A percentile compares a stretch with the other conserved stretches of the same genome.
Evolutionary conservation across 2,113 vertebrate genomes (phyloP).

Genomic region (Scolopax mira): DNA sequence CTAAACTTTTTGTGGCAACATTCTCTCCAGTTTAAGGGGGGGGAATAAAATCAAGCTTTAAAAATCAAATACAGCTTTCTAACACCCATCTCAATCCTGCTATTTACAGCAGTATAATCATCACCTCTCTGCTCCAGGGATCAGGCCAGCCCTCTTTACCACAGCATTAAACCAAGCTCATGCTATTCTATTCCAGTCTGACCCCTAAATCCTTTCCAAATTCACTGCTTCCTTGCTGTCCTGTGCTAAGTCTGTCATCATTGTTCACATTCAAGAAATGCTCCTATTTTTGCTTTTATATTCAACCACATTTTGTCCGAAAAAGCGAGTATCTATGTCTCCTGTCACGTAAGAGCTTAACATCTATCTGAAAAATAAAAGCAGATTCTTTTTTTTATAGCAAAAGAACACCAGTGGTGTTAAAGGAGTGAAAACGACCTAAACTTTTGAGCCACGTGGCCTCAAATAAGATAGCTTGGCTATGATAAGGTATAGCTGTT

Average conservation of each 20-base stretch:
- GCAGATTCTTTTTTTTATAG: not conserved
- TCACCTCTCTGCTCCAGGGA: not conserved
- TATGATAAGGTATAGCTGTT: not conserved
- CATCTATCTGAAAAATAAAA: not conserved
- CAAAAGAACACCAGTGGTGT: not conserved
- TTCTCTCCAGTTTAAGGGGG: not conserved
- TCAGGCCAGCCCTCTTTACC: constrained; percentile 24
- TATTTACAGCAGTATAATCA: constrained; percentile 42
- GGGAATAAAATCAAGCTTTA: not conserved
- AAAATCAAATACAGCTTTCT: not conserved
- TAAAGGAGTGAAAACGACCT: not conserved
- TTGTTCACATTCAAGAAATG: not conserved
- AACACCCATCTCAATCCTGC: not conserved
- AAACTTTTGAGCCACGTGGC: not conserved
- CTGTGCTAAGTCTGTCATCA: not conserved
- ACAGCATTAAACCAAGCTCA: constrained; percentile 35
- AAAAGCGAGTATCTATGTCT: not conserved
- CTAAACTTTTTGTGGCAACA: not conserved
- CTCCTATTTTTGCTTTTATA: not conserved
- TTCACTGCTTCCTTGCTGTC: not conserved
- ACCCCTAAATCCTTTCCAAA: constrained; percentile 33
- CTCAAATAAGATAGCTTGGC: not conserved
- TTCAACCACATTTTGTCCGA: not conserved
- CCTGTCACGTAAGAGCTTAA: not conserved
- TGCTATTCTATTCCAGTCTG: constrained; percentile 30